phyloP scores from a whole-genome alignment of 2,113 vertebrate species.

The Toxotes jaculatrix region DNA sequence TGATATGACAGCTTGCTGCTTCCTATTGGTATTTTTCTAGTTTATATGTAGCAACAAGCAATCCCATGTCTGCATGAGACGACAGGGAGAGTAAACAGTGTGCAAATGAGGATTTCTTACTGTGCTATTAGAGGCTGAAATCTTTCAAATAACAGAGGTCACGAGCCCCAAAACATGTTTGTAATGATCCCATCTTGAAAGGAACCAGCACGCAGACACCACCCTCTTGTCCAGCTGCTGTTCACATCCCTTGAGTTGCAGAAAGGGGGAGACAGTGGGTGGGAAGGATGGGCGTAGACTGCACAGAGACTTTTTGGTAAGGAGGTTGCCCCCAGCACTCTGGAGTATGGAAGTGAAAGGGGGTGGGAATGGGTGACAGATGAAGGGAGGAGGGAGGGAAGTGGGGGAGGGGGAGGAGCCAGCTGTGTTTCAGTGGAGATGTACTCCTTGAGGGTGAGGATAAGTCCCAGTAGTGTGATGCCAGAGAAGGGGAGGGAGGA shows the following conservation, averaged over 20 bases:
- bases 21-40: conserved; percentile 11
- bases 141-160: conserved; percentile 43
- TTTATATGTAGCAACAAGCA: conserved; percentile 19
- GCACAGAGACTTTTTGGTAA: neutral
- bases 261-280: neutral
- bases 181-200: conserved; percentile 42
- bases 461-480: conserved; percentile 23
- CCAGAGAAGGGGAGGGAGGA: neutral
- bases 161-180: conserved; percentile 34
- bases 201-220: conserved; percentile 1
- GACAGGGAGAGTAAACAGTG: conserved; percentile 22
- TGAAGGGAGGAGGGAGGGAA: conserved; percentile 19
- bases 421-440: neutral
- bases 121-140: conserved; percentile 19
- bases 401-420: conserved; percentile 22
- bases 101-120: conserved; percentile 26
- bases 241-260: conserved; percentile 16
- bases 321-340: conserved; percentile 6
- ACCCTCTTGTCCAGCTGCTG: conserved; percentile 23
- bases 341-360: conserved; percentile 2
- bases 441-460: conserved; percentile 4
- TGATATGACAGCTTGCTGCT: conserved; percentile 8
- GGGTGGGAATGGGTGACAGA: conserved; percentile 17
- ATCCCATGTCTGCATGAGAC: conserved; percentile 23
- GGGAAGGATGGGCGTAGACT: neutral